Percentiles rank a stretch among this genome's conserved stretches.
Evolutionary conservation across 2,797 vertebrate species (phyloP).

Genomic region (Cynodonichthys magdalenae): DNA sequence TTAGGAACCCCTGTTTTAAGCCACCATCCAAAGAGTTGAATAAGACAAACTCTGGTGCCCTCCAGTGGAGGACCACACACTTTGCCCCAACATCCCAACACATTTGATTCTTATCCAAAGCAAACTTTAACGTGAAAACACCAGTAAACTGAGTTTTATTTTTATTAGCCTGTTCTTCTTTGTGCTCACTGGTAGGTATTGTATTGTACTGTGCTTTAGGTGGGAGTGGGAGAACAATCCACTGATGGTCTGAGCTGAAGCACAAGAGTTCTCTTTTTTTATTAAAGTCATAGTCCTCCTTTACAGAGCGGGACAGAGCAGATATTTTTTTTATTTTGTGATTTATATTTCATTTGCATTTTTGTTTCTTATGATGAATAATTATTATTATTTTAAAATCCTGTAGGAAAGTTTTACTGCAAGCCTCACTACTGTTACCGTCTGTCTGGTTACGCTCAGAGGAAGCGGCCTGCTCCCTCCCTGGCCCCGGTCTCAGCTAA

Average conservation of each 20-base stretch:
- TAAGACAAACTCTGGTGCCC: not conserved
- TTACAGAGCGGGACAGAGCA: slow-evolving; percentile 8
- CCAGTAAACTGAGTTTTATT: too few species aligned
- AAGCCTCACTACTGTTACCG: slow-evolving; percentile 98
- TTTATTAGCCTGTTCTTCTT: not conserved
- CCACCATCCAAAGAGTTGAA: not conserved
- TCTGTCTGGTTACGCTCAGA: slow-evolving; percentile 91
- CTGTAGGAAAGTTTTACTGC: slow-evolving; percentile 98
- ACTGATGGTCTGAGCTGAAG: slow-evolving; percentile 34
- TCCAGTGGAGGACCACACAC: not conserved
- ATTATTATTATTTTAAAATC: slow-evolving; percentile 19
- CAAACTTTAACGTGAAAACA: fast-evolving
- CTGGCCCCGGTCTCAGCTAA: slow-evolving; percentile 81
- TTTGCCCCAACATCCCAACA: fast-evolving
- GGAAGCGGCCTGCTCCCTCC: slow-evolving; percentile 90
- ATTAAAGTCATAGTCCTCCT: not conserved
- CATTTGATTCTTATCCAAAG: not conserved
- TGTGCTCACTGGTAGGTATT: slow-evolving; percentile 29
- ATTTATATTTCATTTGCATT: slow-evolving; percentile 2
- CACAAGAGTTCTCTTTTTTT: slow-evolving; percentile 22
- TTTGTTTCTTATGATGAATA: not conserved
- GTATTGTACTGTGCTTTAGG: slow-evolving; percentile 44
- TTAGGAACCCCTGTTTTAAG: too few species aligned
- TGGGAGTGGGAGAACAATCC: slow-evolving; percentile 55
- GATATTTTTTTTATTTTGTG: not conserved